phyloP scores from a whole-genome alignment of 2,113 vertebrate genomes.

The Engraulis encrasicolus region DNA sequence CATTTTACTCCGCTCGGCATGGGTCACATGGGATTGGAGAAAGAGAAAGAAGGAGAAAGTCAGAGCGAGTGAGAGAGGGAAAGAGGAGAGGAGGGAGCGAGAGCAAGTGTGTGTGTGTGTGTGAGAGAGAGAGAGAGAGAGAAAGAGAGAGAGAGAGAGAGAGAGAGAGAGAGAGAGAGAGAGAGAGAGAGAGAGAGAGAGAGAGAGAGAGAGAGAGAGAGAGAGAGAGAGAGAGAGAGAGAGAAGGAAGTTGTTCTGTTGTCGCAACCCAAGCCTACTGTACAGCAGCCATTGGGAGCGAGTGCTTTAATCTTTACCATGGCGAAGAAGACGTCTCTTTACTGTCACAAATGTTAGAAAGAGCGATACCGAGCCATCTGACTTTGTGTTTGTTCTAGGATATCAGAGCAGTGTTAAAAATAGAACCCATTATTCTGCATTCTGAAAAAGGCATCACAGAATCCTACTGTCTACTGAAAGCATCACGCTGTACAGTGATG shows the following conservation, averaged over 20 bases:
- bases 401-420: not conserved
- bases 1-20: conserved; percentile 39
- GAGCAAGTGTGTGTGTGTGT: too few relatives aligned
- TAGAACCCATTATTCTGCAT: not conserved
- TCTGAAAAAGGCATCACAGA: not conserved
- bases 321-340: not conserved
- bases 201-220: not conserved
- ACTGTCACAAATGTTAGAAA: not conserved
- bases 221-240: not conserved
- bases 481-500: not conserved
- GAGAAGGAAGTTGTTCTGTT: not conserved
- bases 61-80: not conserved
- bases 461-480: not conserved
- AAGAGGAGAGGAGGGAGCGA: too few relatives aligned
- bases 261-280: too few relatives aligned
- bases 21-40: conserved; percentile 16
- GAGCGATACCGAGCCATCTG: not conserved
- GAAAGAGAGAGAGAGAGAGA: not conserved
- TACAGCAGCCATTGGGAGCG: not conserved
- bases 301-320: conserved; percentile 26
- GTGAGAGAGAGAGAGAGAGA: not conserved
- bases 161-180: not conserved
- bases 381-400: not conserved
- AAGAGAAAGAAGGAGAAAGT: not conserved
- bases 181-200: not conserved